Evolutionary conservation across 2,888 invertebrate genomes (phyloP), one percentile per base, ranked within the genome.

Genomic region (Cheilosia urbana): DNA sequence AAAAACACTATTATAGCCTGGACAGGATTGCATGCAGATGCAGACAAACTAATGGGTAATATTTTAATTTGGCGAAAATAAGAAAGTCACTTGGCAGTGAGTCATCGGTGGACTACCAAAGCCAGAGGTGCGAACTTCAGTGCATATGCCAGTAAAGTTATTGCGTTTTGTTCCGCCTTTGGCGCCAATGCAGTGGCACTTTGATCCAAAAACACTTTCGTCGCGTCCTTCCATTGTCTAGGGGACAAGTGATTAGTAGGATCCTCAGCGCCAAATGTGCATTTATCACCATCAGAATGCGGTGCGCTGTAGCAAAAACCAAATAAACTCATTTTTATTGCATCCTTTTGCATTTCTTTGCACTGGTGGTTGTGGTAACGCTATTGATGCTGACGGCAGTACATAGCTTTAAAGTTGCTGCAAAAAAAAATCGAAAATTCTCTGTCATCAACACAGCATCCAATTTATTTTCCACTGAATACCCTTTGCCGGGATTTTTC

Each of bases 391-490:
- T 78, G 78, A 68, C 78, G 73, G 72, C 68, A 57, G 62, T 83
- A n/a, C n/a, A n/a, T n/a, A 51, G 73, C 57, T 78, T 78, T 69
- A 76, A 83, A 68, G 77, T 65, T 77, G 47, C 55, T 51, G 60
- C 72, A n/a, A 42, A 42, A 42, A 78, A 78, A 78, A 62, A 55
- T 78, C 72, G 47, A 73, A 27, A 73, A 79, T 51, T 68, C 57
- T 69, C 83, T 83, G 79, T 79, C 83, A 83, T 83, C 79, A 79
- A 79, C 83, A 73, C 63, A 63, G 73, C 78, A 73, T 83, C 79
- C 79, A 78, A 83, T 83, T 79, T 73, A 73, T 83, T 79, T 73
- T 79, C 66, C 42, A 57, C 37, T 73, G 73, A 79, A 55, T 73
- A 83, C 63, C 78, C 55, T 73, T 51, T 72, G 55, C 49, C 27